Evolutionary conservation across 2,888 invertebrate genomes (phyloP), one percentile per base, ranked within the genome.

Genomic region (Drosophila nr. fundita): DNA sequence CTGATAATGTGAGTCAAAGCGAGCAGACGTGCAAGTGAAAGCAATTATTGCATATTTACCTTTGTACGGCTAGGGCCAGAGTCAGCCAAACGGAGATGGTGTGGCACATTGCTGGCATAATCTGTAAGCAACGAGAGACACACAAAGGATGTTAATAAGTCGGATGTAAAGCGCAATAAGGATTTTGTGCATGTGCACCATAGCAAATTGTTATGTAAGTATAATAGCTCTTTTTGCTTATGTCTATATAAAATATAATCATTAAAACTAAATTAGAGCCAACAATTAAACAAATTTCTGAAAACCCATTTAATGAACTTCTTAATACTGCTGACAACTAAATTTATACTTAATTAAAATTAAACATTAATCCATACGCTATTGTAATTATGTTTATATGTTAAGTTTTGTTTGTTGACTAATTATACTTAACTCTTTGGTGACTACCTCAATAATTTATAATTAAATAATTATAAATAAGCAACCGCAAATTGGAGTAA

Each of bases 1-100:
- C 21, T 21, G 1, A 45, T 7, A 15, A 45, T 4, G 15, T 21
- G 15, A 8, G 24, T 24, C 24, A 15, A 15, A 24, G 45, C 24
- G 4, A 24, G 45, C 21, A 8, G 21, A 45, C 15, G 1, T 61
- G 61, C 15, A 40, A 49, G 55, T 18, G 21, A 40, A 50, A 61
- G 71, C 59, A 57, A 48, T 66, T 71, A 65, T 77, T 80, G 42
- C 45, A 71, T 76, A 88, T 89, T 83, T 87, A 93, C 91, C 98
- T 94, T 93, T 99, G 99, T 24, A 97, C 96, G 0, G 98, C 98
- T 73, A 99, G 93, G 0, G 97, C 96, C 79, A 98, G 94, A 0
- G 98, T 98, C 84, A 98, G 94, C 98, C 98, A 98, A 74, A 98
- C 98, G 82, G 98, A 97, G 6, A 98, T 97, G 6, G 98, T 98